Base-by-base conservation (phyloP, 2,888 invertebrate species). In the Hirtodrosophila cameraria region DNA sequence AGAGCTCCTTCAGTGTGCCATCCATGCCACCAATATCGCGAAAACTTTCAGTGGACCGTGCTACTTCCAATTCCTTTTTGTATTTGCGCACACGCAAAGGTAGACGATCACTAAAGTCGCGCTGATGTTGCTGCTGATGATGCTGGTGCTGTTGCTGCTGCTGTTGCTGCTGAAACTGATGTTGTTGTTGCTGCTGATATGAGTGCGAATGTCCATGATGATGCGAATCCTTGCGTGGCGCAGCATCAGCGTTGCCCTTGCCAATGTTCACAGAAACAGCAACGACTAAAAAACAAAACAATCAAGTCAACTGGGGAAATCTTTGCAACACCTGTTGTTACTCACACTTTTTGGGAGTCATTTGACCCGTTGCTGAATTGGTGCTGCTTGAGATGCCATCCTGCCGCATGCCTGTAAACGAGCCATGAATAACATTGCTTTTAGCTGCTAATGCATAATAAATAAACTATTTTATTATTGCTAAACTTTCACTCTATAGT, bases 1-100 rank as follows among this genome's bases (percentile, higher is more conserved):
- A 95, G 1, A 97, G 92, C 76, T 94, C 93, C 90, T 93, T 89
- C 12, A 96, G 92, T 12, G 95, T 93, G 77, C 94, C 93, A 30
- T 95, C 94, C 91, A 95, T 94, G 7, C 97, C 97, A 35, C 97
- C 97, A 81, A 97, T 92, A 89, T 97, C 95, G 0, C 86, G 83
- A 38, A 80, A 80, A 41, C 76, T 75, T 18, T 80, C 80, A 0
- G 31, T 43, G 0, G 59, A 53, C 3, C 69, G 83, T 2, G 76
- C 49, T 7, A 89, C 61, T 1, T 81, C 81, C 41, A 89, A 54
- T 39, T 88, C 88, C 49, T 88, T 90, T 53, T 87, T 90, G 49
- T 83, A 88, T 49, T 86, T 88, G 2, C 87, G 82, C 0, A 60
- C 35, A 13, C 88, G 86, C 9, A 73, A 25, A n/a, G 66, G 60